A percentile compares a stretch with the other conserved stretches of the same genome.
Conservation (phyloP, 2,888 invertebrate species). For the Xiphydria camelus region DNA sequence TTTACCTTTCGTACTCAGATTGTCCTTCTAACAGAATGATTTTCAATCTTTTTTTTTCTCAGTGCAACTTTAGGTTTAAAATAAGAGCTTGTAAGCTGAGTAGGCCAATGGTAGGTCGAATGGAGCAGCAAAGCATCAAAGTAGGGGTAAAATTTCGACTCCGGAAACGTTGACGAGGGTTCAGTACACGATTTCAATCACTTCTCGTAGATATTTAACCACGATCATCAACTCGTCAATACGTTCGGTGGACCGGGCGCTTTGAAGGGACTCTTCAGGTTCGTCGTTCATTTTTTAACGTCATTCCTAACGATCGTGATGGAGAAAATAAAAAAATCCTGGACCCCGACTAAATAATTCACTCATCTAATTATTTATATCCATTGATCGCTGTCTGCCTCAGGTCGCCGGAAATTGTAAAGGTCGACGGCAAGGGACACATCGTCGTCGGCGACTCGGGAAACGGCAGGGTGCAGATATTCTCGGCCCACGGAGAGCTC, state of each 20-base stretch:
- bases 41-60: no score
- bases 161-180: no score
- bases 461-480: slow-evolving; percentile 76
- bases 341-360: slow-evolving; percentile 69
- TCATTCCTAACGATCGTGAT: slow-evolving; percentile 62
- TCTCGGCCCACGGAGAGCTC: slow-evolving; percentile 70
- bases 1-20: no score
- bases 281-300: no score
- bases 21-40: no score
- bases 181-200: no score
- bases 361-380: background rate
- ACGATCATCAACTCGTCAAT: slow-evolving; percentile 27
- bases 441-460: slow-evolving; percentile 80
- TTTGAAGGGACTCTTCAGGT: slow-evolving; percentile 30
- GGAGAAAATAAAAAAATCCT: slow-evolving; percentile 67
- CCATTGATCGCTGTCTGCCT: slow-evolving; percentile 53
- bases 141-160: no score
- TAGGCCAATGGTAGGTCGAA: no score
- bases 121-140: no score
- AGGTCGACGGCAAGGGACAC: slow-evolving; percentile 73
- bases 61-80: no score
- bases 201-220: slow-evolving; percentile 40
- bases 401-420: slow-evolving; percentile 73
- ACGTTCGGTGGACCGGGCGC: slow-evolving; percentile 32
- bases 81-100: no score